These are phyloP conservation scores for Lontra canadensis DNA, from an alignment of 2,113 vertebrate species.

Conservation along the genomic window DNA sequence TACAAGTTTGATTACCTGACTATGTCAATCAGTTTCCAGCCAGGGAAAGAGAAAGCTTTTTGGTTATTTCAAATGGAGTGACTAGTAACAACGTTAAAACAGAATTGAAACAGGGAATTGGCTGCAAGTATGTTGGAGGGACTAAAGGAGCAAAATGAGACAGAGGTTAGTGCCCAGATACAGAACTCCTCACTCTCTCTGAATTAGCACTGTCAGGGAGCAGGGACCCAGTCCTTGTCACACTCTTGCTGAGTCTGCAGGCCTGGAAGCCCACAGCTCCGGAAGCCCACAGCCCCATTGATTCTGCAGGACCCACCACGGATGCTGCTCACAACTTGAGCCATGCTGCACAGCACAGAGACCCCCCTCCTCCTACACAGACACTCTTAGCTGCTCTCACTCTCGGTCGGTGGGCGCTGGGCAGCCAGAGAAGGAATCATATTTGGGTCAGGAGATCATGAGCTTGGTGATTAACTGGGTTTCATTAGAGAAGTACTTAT, in stretches of 20 bases:
- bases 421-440: neutral
- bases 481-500: neutral
- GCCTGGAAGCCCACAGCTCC: neutral
- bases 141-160: neutral
- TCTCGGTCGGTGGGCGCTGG: neutral
- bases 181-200: neutral
- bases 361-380: neutral
- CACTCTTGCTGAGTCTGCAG: neutral
- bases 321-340: rapidly evolving
- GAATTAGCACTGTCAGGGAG: neutral
- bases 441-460: neutral
- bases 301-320: neutral
- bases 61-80: neutral
- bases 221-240: too few species aligned
- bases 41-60: neutral
- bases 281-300: neutral
- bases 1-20: slow-evolving; percentile 4
- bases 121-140: neutral
- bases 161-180: too few species aligned
- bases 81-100: neutral
- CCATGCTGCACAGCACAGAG: rapidly evolving
- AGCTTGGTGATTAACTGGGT: neutral
- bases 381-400: neutral
- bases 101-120: neutral
- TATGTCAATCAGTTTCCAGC: neutral